phyloP scores from a whole-genome alignment of 2,797 vertebrate genomes.

The Acanthurus lineatus region DNA sequence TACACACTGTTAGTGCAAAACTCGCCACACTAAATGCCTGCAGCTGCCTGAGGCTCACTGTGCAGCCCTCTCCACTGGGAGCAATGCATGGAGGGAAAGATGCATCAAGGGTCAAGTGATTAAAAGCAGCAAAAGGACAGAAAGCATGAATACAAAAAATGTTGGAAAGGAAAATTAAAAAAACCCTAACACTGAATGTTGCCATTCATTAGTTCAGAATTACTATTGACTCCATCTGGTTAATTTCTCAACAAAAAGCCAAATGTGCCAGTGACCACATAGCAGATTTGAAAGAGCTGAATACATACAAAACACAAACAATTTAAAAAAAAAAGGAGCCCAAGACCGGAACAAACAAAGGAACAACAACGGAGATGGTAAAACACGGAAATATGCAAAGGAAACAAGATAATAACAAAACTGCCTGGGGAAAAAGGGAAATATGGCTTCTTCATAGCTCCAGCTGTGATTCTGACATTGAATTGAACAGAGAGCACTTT shows the following conservation, averaged over 20 bases:
- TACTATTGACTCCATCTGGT: constrained; percentile 63
- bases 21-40: not conserved
- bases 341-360: constrained; percentile 29
- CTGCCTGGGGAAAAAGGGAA: constrained; percentile 14
- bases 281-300: constrained; percentile 35
- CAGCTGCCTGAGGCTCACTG: constrained; percentile 37
- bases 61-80: constrained; percentile 35
- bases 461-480: constrained; percentile 44
- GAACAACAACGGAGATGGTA: constrained; percentile 23
- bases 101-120: constrained; percentile 25
- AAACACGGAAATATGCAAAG: constrained; percentile 38
- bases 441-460: constrained; percentile 36
- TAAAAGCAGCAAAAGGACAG: constrained; percentile 6
- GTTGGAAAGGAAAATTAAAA: constrained; percentile 1
- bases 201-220: constrained; percentile 32
- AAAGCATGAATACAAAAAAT: constrained; percentile 12
- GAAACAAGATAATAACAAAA: constrained; percentile 33
- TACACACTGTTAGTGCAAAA: constrained; percentile 4
- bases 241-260: constrained; percentile 40
- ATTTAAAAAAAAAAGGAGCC: constrained; percentile 22
- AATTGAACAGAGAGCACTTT: constrained; percentile 38
- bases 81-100: constrained; percentile 7
- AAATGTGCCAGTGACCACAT: constrained; percentile 37
- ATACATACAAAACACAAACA: constrained; percentile 43
- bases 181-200: constrained; percentile 12